Evolutionary conservation across 2,113 vertebrate species (phyloP).

Genomic region (Ahaetulla prasina): DNA sequence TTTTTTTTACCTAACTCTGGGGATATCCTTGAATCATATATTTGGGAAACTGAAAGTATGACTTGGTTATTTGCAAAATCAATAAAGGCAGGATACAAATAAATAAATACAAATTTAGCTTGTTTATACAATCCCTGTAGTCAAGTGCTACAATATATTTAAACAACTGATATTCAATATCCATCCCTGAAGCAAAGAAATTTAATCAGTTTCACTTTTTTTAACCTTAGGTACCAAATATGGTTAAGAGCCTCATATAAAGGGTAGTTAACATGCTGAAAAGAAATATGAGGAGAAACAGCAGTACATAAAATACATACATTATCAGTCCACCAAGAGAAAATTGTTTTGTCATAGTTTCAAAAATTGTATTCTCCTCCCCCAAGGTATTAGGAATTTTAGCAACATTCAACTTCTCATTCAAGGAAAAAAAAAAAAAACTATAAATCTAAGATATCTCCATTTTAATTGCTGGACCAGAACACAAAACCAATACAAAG

Average conservation of each 20-base stretch:
- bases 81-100: background rate
- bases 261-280: background rate
- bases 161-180: background rate
- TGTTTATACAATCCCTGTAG: background rate
- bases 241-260: background rate
- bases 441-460: background rate
- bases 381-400: background rate
- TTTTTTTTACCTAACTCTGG: background rate
- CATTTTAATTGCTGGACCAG: background rate
- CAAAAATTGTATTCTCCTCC: background rate
- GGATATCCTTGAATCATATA: background rate
- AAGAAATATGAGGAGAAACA: background rate
- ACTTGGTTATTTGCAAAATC: background rate
- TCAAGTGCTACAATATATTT: background rate
- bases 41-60: background rate
- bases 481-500: background rate
- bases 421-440: too few relatives aligned
- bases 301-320: background rate
- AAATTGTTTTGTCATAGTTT: background rate
- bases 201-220: background rate
- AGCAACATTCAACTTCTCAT: background rate
- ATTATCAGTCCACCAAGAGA: background rate
- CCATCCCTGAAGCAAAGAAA: background rate
- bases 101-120: background rate
- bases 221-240: background rate